Evolutionary conservation across 1,140 invertebrate species (phyloP), one percentile per base, ranked within the genome.

Genomic region (Ceratoteleas bidentatus): DNA sequence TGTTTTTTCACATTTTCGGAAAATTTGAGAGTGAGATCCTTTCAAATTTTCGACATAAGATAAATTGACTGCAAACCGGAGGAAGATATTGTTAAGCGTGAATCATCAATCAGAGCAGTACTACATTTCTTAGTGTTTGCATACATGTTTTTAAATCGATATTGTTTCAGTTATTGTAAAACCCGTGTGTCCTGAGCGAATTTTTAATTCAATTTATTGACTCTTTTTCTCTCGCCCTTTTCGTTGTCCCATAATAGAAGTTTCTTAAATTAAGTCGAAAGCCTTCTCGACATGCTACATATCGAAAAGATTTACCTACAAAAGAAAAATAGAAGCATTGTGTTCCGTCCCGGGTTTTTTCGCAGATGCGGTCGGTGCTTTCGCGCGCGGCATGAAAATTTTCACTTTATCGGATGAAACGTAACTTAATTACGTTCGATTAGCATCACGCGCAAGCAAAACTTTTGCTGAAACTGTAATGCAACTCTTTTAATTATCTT

Each of bases 361-460:
- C 9, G 13, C 33, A 24, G 24, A 24, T 16, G 3, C 38, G 34
- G 53, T 11, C 47, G 2, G 33, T 13, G 47, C 43, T 43, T 40
- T 50, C 36, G 15, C 36, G 56, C 60, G 10, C 11, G 60, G 54
- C 49, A 68, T 56, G 7, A 74, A 74, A 73, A 62, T 80, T 68
- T 80, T 66, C 69, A 64, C 62, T 80, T 74, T 69, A 74, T 70
- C 62, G 53, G 60, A 81, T 81, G 64, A 24, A 74, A 81, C 43
- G 61, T 81, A 72, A 81, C 65, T 81, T 75, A 70, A 81, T 81
- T 75, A 81, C 47, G 45, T 72, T 74, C 65, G 72, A 81, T 81
- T 75, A 75, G 50, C 58, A 81, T 74, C 66, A 52, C 49, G 58
- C 50, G 50, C 54, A 13, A 57, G 24, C 56, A 69, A 62, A 75